Evolutionary conservation across 1,140 invertebrate species (phyloP).

Genomic region (Brachionus paranguensis): DNA sequence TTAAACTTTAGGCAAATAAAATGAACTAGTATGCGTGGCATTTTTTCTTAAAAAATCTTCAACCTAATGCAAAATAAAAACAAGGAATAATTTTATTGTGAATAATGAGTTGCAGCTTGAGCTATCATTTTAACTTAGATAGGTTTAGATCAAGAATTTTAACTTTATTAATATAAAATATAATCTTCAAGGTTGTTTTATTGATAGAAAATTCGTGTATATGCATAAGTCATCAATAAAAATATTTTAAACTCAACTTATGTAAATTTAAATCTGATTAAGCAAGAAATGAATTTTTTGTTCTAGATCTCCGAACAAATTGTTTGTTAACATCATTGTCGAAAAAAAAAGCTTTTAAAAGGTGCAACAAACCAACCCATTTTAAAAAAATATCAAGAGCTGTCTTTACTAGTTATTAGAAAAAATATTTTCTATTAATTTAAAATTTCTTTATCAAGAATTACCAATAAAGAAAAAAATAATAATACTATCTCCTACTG

Average conservation of each 20-base stretch:
- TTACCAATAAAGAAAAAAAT: too few relatives aligned
- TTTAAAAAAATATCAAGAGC: too few relatives aligned
- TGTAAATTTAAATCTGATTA: not conserved
- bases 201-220: not conserved
- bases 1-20: not conserved
- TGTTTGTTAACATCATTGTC: too few relatives aligned
- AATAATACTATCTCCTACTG: too few relatives aligned
- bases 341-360: too few relatives aligned
- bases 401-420: too few relatives aligned
- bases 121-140: not conserved
- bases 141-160: not conserved
- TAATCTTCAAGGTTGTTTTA: not conserved
- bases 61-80: not conserved
- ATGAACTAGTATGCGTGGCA: constrained; percentile 3
- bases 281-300: not conserved
- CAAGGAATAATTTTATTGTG: not conserved
- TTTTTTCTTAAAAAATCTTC: not conserved
- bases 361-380: not conserved
- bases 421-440: too few relatives aligned
- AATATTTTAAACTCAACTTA: not conserved
- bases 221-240: not conserved
- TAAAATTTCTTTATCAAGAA: too few relatives aligned
- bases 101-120: not conserved
- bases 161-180: not conserved
- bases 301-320: not conserved